Percentiles rank a stretch among this genome's conserved stretches.
Evolutionary conservation across 2,113 vertebrate species (phyloP).

Genomic region (Misgurnus anguillicaudatus): DNA sequence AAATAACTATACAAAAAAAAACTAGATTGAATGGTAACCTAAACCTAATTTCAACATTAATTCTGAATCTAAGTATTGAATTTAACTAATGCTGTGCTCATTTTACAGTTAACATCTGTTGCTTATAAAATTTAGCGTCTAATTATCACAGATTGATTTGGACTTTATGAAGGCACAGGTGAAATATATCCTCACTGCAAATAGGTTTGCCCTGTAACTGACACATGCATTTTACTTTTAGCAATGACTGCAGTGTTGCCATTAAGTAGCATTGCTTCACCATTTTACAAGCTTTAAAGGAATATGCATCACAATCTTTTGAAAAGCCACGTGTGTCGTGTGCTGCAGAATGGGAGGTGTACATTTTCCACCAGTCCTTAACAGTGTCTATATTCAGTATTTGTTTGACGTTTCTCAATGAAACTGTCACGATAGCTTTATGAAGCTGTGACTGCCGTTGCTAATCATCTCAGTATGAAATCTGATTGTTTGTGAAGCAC

Average conservation of each 20-base stretch:
- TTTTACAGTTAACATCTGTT: background rate
- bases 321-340: no score
- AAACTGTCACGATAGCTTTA: background rate
- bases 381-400: background rate
- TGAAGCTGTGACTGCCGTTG: background rate
- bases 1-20: background rate
- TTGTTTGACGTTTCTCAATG: conserved; percentile 13
- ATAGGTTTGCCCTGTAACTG: background rate
- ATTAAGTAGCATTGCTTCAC: background rate
- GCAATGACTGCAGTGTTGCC: background rate
- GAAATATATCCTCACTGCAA: background rate
- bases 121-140: background rate
- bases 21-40: background rate
- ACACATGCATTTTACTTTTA: background rate
- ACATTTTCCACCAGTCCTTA: no score
- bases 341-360: no score
- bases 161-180: background rate
- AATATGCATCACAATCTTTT: no score
- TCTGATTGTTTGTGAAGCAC: conserved; percentile 24
- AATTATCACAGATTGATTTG: background rate
- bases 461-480: conserved; percentile 23
- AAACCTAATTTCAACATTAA: background rate
- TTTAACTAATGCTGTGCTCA: background rate
- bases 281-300: background rate
- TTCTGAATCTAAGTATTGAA: background rate